Base-by-base conservation (phyloP, 2,113 vertebrate genomes). In the Seriola rivoliana region DNA sequence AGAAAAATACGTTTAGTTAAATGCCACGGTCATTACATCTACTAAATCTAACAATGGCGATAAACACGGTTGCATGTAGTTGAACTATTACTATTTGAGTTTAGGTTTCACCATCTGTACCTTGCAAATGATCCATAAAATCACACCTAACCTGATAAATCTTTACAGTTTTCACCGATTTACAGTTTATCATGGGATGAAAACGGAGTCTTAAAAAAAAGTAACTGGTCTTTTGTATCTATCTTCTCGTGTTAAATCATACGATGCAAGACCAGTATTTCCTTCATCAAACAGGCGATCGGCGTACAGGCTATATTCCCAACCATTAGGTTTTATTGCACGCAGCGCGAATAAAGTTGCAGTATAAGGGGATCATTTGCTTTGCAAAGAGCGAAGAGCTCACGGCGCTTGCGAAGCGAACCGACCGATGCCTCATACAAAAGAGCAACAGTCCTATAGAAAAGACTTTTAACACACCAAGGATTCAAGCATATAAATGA, bases 331-430 rank as follows among this genome's bases (percentile, higher is more conserved):
- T 81, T 85, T 83, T 23, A 80, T 7, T 64, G 67, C 68, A 32
- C 17, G 65, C 65, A 38, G 60, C 21, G 64, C 60, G 46, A 68
- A 77, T 73, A 75, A 85, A 88, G 78, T 86, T 84, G 52, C 60
- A 82, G 60, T 36, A 60, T 44, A 36, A 8, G 72, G 32, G 76
- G 84, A 42, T 82, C 65, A 23, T 72, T 80, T 62, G 84, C 34
- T 52, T 67, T 64, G 69, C 80, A 54, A 38, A 69, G 34, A 67
- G 42, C 36, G 16, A 48, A 16, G 48, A 54, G 38, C 21, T 71
- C 50, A 12, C 71, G 70, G 71, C 21, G 38, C 69, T n/a, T 23
- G 48, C 52, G 62, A 64, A 32, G 48, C 54, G 23, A 72, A 70
- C 34, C 54, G 78, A 77, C 19, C 67, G 10, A 17, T 8, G 17